Base-by-base conservation (phyloP, 2,888 invertebrate genomes). In the Caenorhabditis wallacei region DNA sequence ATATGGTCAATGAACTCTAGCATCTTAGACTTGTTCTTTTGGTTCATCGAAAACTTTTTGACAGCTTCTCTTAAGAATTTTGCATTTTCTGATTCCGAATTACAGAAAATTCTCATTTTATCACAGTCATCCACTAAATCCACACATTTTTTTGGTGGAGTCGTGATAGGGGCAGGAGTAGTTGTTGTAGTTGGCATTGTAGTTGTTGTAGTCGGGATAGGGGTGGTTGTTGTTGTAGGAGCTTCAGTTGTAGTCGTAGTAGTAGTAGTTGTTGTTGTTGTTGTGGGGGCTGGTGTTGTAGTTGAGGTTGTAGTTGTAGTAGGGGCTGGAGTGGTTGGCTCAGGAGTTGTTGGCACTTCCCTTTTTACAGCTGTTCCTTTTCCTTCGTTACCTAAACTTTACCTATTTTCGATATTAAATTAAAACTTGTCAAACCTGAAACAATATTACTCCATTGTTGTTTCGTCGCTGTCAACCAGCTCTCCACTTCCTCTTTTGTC, bases 401-500 rank as follows among this genome's bases (percentile, higher is more conserved):
- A 3, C 30, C 3, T 8, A 30, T 30, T 30, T 3, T 30, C 20
- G 53, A 54, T 30, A 26, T 40, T 4, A 40, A 13, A 40, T 10
- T 11, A 30, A 56, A 2, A 30, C 3, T 30, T 5, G 8, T 5
- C 30, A 20, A 18, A 74, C 74, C 74, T 35, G 64, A 68, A 0
- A 75, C 59, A 51, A 75, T 48, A 51, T 75, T 66, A 20, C 75
- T 75, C 75, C 75, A 75, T 18, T 66, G 48, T n/a, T 75, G 66
- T 26, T 68, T 56, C 10, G 75, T 75, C 2, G 51, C 53, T 22
- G 59, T 63, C 16, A 78, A 16, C 83, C 83, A 85, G 11, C 46
- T 51, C 43, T 78, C 66, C 18, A 85, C 71, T 72, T 85, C 85
- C 4, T 46, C 57, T 24, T 53, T 66, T 10, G 78, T 85, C 66